A percentile compares a stretch with the other conserved stretches of the same genome.
phyloP scores from a whole-genome alignment of 2,797 vertebrate species.

The Huso huso region DNA sequence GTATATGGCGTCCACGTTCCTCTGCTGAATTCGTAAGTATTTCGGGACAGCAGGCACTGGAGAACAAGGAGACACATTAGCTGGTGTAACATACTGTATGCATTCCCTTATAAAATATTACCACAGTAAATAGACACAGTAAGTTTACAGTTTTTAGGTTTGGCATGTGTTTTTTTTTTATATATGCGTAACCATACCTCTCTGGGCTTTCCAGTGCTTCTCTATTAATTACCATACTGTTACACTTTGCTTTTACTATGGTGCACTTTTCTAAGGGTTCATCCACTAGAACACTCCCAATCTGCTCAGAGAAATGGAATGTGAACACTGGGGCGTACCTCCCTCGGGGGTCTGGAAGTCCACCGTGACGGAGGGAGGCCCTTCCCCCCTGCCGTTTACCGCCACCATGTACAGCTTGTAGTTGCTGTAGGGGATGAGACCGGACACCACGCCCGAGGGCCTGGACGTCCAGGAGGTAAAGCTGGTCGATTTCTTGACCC shows the following conservation, averaged over 20 bases:
- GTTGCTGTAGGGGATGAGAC: slow-evolving; percentile 72
- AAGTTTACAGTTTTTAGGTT: too few relatives aligned
- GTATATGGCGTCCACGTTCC: slow-evolving; percentile 65
- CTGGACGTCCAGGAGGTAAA: slow-evolving; percentile 71
- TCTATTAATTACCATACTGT: too few relatives aligned
- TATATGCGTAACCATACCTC: too few relatives aligned
- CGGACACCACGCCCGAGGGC: slow-evolving; percentile 45
- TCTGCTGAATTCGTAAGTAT: slow-evolving; percentile 76
- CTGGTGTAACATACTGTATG: background rate
- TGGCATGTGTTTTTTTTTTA: too few relatives aligned
- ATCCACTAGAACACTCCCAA: too few relatives aligned
- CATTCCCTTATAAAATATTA: background rate
- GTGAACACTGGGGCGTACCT: slow-evolving; percentile 53
- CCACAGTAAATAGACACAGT: slow-evolving; percentile 11
- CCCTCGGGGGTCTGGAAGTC: slow-evolving; percentile 86
- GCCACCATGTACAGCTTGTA: slow-evolving; percentile 93
- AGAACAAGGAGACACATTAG: background rate
- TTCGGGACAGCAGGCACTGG: slow-evolving; percentile 81
- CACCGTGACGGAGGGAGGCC: slow-evolving; percentile 75
- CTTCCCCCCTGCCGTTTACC: slow-evolving; percentile 78
- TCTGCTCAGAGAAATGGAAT: too few relatives aligned
- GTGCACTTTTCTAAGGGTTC: too few relatives aligned
- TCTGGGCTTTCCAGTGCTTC: too few relatives aligned
- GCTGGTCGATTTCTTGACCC: slow-evolving; percentile 75
- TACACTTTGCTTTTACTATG: too few relatives aligned